Evolutionary conservation across 2,113 vertebrate genomes (phyloP).

Genomic region (Phylloscopus whistleri): DNA sequence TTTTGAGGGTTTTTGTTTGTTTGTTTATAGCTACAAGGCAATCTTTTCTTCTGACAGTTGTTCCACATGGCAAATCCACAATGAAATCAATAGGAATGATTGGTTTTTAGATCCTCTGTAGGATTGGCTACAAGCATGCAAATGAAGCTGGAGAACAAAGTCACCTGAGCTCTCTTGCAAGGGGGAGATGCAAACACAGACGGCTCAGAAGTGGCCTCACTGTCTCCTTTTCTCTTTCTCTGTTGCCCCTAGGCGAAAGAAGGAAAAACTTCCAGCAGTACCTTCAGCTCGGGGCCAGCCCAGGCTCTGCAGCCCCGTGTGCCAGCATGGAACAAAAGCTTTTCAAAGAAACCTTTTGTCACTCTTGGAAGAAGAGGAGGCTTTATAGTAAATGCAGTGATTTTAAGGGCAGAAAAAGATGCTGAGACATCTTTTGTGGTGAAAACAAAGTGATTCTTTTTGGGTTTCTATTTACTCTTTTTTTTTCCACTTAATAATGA

Average conservation of each 20-base stretch:
- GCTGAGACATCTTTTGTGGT: neutral
- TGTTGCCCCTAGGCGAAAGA: neutral
- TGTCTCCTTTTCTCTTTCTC: neutral
- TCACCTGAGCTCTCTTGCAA: neutral
- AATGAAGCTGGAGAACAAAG: conserved; percentile 8
- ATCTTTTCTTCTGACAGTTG: neutral
- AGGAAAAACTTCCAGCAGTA: neutral
- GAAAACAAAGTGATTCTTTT: neutral
- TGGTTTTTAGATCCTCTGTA: neutral
- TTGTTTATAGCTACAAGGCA: neutral
- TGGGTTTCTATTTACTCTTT: neutral
- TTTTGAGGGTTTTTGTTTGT: neutral
- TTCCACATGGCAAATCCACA: conserved; percentile 28
- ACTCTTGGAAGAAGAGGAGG: neutral
- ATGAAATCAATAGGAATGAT: conserved; percentile 35
- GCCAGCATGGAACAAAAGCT: neutral
- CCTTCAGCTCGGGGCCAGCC: neutral
- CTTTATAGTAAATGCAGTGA: neutral
- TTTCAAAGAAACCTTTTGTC: neutral
- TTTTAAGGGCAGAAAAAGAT: neutral
- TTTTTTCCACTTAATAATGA: neutral
- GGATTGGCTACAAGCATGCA: neutral
- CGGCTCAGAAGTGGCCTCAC: neutral
- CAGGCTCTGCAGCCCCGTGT: neutral
- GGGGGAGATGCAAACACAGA: neutral